A percentile compares a stretch with the other conserved stretches of the same genome.
Conservation (phyloP, 2,113 vertebrate genomes). For the human (Homo sapiens) region GRCh38 chr18:60452501-60453000, state of each 20-base stretch:
- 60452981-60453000: too few relatives aligned
- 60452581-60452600: neutral
- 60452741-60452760: neutral
- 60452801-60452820: neutral
- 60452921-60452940: neutral
- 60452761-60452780: neutral
- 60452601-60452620: neutral
- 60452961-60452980: too few relatives aligned
- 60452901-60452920: neutral
- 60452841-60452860: neutral
- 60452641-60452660: neutral
- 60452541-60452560: neutral
- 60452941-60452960: too few relatives aligned
- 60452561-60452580: neutral
- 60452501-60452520: neutral
- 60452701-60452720: neutral
- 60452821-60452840: conserved; percentile 13
- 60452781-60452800: neutral
- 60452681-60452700: neutral
- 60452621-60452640: neutral
- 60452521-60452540: neutral
- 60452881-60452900: neutral
- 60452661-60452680: neutral
- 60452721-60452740: neutral
- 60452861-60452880: neutral